Evolutionary conservation across 2,888 invertebrate genomes (phyloP), one percentile per base, ranked within the genome.

Genomic region (Epirrhoe alternata): DNA sequence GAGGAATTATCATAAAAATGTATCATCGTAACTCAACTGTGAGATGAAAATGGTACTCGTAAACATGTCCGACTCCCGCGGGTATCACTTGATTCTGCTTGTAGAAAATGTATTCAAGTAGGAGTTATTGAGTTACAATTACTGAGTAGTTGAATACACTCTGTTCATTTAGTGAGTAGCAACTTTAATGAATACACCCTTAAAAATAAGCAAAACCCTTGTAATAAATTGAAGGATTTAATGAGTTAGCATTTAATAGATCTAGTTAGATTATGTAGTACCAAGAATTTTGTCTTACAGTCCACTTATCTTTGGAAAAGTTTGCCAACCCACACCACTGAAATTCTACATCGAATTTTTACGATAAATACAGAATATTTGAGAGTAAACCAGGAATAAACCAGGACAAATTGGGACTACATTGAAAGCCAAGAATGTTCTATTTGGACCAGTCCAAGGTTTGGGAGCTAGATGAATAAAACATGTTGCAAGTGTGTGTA

Each of bases 1-100:
- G 56, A 65, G 65, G 49, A 59, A 66, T 68, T 68, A 64, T 24
- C 68, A 69, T 69, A 69, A 69, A 69, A 65, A 59, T 56, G 60
- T 66, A 68, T 68, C 61, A 64, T 61, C 57, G 45, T 67, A 67
- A 64, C 52, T 67, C 61, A 31, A 57, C 63, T 60, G 51, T 56
- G 56, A 50, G 54, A 67, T 60, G 60, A 62, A 64, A 64, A 59
- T 63, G 67, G 52, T 45, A 35, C 56, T 50, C 57, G 45, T 67
- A 63, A 63, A 67, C 62, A 62, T 24, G 58, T 35, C 17, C 51
- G 24, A 31, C 24, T 47, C 8, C 33, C 47, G 16, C 47, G 47
- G 47, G 38, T 42, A 12, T 12, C 12, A 10, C 12, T 12, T 35
- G 10, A 7, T 42, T 42, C 38, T 42, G 12, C 12, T 42, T 42